Conservation (phyloP, 2,888 invertebrate genomes). For the Pollenia angustigena region DNA sequence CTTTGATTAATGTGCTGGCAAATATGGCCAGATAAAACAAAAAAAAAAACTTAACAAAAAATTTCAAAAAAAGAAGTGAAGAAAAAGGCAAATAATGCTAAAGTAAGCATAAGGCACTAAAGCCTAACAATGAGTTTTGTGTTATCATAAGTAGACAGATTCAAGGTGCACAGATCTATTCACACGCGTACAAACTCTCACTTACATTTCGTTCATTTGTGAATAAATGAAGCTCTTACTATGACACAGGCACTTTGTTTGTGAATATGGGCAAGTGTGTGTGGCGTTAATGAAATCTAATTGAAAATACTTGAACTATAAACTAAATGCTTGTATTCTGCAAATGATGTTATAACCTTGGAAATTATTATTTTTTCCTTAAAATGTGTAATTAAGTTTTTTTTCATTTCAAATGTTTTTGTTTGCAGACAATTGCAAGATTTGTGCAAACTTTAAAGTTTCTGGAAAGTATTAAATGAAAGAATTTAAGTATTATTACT, state of each 20-base stretch:
- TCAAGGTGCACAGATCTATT: conserved; percentile 58
- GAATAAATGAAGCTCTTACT: not conserved
- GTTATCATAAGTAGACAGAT: conserved; percentile 72
- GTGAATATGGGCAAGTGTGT: not conserved
- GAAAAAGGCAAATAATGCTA: conserved; percentile 68
- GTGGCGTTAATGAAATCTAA: conserved; percentile 67
- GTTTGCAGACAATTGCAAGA: conserved; percentile 8
- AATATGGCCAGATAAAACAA: conserved; percentile 75
- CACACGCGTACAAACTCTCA: not conserved
- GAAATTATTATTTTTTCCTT: conserved; percentile 42
- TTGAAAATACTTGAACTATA: conserved; percentile 71
- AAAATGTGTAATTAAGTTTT: conserved; percentile 18
- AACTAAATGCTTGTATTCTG: conserved; percentile 52
- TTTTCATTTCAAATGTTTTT: not conserved
- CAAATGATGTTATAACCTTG: conserved; percentile 61
- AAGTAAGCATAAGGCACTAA: conserved; percentile 69
- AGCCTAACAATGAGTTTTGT: conserved; percentile 67
- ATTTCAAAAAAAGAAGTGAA: conserved; percentile 14
- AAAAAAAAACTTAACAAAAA: conserved; percentile 29
- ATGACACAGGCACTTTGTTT: not conserved
- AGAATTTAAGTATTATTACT: not conserved
- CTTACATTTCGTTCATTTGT: not conserved
- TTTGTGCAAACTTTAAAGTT: not conserved
- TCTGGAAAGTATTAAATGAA: not conserved
- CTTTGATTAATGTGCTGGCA: conserved; percentile 77